Percentiles rank a stretch among this genome's conserved stretches.
phyloP scores from a whole-genome alignment of 2,797 vertebrate species.

The Gadopsis bispinosus region DNA sequence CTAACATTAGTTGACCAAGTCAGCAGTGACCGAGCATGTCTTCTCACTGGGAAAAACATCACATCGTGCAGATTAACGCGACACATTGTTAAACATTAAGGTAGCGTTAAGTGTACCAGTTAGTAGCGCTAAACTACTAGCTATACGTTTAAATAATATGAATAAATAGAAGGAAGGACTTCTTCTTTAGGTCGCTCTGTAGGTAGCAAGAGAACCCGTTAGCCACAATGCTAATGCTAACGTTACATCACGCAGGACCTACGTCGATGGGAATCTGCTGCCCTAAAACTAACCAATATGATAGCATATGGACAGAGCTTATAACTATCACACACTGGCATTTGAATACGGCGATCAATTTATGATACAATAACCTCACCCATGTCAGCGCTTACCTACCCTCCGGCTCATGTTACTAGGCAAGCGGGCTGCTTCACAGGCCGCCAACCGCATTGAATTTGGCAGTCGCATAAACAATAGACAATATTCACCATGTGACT shows the following conservation, averaged over 20 bases:
- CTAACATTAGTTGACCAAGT: background rate
- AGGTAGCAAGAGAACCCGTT: constrained; percentile 7
- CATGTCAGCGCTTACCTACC: background rate
- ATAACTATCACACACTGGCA: rapidly evolving
- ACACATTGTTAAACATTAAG: background rate
- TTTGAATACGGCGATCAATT: rapidly evolving
- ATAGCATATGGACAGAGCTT: rapidly evolving
- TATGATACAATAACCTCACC: background rate
- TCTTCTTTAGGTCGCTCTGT: background rate
- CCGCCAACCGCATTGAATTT: constrained; percentile 59
- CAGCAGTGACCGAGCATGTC: background rate
- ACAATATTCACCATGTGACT: background rate
- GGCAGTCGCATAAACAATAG: constrained; percentile 74
- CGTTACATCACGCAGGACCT: constrained; percentile 64
- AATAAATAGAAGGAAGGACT: background rate
- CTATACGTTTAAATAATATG: no score
- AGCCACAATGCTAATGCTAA: constrained; percentile 73
- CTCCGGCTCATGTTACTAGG: constrained; percentile 37
- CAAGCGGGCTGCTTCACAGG: constrained; percentile 73
- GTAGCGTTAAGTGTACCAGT: background rate
- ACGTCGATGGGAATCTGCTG: constrained; percentile 22
- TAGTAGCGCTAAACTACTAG: no score
- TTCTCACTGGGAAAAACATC: background rate
- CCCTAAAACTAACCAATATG: rapidly evolving
- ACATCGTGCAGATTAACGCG: background rate